phyloP scores from a whole-genome alignment of 1,140 invertebrate genomes.

The Achroia grisella region DNA sequence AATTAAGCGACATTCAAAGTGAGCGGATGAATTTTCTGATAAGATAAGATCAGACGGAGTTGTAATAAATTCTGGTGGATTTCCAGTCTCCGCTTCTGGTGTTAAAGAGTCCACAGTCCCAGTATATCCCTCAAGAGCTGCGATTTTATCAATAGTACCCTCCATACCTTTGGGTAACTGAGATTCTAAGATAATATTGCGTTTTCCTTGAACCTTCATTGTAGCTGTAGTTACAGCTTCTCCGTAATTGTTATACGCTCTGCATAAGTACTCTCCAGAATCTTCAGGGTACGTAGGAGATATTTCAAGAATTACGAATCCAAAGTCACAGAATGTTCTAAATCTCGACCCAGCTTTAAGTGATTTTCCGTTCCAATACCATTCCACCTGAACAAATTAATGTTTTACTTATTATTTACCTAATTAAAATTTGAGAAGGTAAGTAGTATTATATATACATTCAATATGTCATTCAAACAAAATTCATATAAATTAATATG shows the following conservation, averaged over 20 bases:
- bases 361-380: conserved; percentile 96
- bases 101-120: conserved; percentile 75
- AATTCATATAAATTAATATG: no score
- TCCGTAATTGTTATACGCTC: conserved; percentile 92
- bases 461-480: no score
- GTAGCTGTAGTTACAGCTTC: conserved; percentile 94
- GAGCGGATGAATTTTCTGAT: conserved; percentile 91
- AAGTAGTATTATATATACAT: no score
- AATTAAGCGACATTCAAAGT: conserved; percentile 92
- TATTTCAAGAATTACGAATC: conserved; percentile 95
- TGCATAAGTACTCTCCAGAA: conserved; percentile 93
- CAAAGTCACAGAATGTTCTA: conserved; percentile 96
- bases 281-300: conserved; percentile 96
- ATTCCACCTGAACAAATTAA: conserved; percentile 81
- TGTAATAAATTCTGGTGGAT: conserved; percentile 94
- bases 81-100: conserved; percentile 88
- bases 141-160: conserved; percentile 94
- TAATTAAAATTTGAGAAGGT: no score
- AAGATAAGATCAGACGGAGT: conserved; percentile 88
- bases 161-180: conserved; percentile 95
- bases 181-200: conserved; percentile 93
- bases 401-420: neutral
- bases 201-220: conserved; percentile 93
- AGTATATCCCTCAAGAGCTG: conserved; percentile 91
- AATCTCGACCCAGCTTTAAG: conserved; percentile 92